Conservation (phyloP, 2,113 vertebrate species). For the Colistium nudipinnis region DNA sequence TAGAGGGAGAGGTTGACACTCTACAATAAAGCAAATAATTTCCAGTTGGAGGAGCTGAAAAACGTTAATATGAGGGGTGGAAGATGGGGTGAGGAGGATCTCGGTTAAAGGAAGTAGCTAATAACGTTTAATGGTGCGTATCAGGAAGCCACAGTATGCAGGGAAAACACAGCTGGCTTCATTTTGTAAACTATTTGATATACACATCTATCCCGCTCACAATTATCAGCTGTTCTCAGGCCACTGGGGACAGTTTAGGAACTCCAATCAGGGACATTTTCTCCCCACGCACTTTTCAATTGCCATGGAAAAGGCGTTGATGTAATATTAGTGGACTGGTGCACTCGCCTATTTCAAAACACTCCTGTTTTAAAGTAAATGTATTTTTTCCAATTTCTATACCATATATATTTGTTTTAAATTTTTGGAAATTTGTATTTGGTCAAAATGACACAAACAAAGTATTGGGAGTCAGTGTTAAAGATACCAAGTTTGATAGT, state of each 20-base stretch:
- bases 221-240: slow-evolving; percentile 94
- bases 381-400: too few species aligned
- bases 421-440: too few species aligned
- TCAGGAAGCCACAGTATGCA: slow-evolving; percentile 99
- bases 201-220: slow-evolving; percentile 94
- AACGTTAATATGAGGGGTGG: slow-evolving; percentile 99
- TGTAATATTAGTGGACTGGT: slow-evolving; percentile 69
- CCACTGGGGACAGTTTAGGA: slow-evolving; percentile 93
- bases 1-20: slow-evolving; percentile 95
- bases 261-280: slow-evolving; percentile 82
- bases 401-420: too few species aligned
- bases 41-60: slow-evolving; percentile 99
- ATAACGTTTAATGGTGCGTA: slow-evolving; percentile 99
- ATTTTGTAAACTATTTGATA: slow-evolving; percentile 99
- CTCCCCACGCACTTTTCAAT: slow-evolving; percentile 76
- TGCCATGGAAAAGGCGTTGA: slow-evolving; percentile 87
- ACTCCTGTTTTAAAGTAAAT: too few species aligned
- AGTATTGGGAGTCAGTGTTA: too few species aligned
- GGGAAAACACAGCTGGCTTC: slow-evolving; percentile 99
- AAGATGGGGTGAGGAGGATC: slow-evolving; percentile 97
- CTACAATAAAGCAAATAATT: slow-evolving; percentile 99
- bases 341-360: neutral
- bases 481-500: too few species aligned
- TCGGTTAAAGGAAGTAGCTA: slow-evolving; percentile 99
- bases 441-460: too few species aligned